Percentiles rank a stretch among this genome's conserved stretches.
Conservation (phyloP, 1,140 invertebrate species). For the Littorina saxatilis region DNA sequence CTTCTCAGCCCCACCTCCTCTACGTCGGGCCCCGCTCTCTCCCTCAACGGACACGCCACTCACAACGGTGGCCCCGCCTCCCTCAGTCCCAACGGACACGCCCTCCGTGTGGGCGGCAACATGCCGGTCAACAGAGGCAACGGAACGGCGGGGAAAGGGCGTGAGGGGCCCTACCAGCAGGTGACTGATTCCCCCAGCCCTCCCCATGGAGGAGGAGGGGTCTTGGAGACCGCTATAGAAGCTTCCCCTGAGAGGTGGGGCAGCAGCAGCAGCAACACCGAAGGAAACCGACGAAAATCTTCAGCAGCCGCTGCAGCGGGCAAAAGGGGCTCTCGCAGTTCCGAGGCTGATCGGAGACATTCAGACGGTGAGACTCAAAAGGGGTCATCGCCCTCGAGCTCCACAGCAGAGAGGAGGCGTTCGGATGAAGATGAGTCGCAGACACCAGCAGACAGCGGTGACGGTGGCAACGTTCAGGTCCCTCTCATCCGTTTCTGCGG, state of each 20-base stretch:
- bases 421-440: background rate
- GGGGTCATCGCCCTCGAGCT: too few species aligned
- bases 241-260: background rate
- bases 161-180: background rate
- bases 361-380: too few species aligned
- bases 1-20: slow-evolving; percentile 30
- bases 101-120: background rate
- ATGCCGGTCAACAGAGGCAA: background rate
- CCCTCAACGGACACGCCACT: slow-evolving; percentile 6
- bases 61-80: background rate
- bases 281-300: background rate
- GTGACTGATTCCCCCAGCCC: slow-evolving; percentile 13
- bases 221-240: slow-evolving; percentile 4
- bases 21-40: background rate
- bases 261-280: background rate
- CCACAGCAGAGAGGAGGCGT: too few species aligned
- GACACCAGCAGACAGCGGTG: background rate
- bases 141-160: too few species aligned
- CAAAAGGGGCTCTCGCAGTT: background rate
- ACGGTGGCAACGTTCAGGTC: background rate
- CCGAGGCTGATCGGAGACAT: too few species aligned
- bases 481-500: slow-evolving; percentile 29
- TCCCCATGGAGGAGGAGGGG: background rate
- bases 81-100: background rate
- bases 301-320: background rate